phyloP scores from a whole-genome alignment of 2,888 invertebrate species.

The Eulithis testata region DNA sequence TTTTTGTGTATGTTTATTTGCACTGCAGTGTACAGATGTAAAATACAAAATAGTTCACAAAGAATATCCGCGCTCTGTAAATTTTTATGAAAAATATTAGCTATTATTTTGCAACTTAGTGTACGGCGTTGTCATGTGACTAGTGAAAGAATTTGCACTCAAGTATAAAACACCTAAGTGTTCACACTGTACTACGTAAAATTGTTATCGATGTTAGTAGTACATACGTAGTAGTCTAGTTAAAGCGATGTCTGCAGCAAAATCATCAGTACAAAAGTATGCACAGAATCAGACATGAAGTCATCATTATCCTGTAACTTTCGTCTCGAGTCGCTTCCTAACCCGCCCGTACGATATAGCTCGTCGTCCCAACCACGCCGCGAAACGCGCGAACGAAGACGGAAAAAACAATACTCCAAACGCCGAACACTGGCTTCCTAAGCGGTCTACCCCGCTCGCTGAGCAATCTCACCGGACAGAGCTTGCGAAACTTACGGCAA shows the following conservation, averaged over 20 bases:
- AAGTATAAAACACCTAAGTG: conserved; percentile 1
- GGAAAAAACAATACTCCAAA: conserved; percentile 46
- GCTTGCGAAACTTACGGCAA: conserved; percentile 67
- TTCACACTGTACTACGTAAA: conserved; percentile 7
- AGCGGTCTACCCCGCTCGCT: conserved; percentile 76
- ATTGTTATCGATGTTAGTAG: conserved; percentile 26
- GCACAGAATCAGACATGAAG: conserved; percentile 53
- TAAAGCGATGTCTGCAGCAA: conserved; percentile 13
- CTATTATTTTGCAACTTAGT: conserved; percentile 23
- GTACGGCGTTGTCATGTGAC: conserved; percentile 22
- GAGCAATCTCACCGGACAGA: conserved; percentile 79
- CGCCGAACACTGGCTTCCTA: conserved; percentile 67
- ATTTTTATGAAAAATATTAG: background rate
- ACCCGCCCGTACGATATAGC: conserved; percentile 39
- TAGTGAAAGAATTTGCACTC: conserved; percentile 21
- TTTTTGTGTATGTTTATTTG: conserved; percentile 35
- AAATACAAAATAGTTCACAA: conserved; percentile 12
- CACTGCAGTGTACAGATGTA: conserved; percentile 34
- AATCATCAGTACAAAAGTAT: conserved; percentile 13
- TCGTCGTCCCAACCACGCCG: conserved; percentile 48
- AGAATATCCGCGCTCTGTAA: background rate
- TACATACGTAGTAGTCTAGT: conserved; percentile 8
- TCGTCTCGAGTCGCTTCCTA: conserved; percentile 54
- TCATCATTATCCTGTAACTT: conserved; percentile 49
- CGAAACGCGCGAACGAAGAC: conserved; percentile 43